phyloP scores from a whole-genome alignment of 2,888 invertebrate genomes.

The Hymenopus coronatus region DNA sequence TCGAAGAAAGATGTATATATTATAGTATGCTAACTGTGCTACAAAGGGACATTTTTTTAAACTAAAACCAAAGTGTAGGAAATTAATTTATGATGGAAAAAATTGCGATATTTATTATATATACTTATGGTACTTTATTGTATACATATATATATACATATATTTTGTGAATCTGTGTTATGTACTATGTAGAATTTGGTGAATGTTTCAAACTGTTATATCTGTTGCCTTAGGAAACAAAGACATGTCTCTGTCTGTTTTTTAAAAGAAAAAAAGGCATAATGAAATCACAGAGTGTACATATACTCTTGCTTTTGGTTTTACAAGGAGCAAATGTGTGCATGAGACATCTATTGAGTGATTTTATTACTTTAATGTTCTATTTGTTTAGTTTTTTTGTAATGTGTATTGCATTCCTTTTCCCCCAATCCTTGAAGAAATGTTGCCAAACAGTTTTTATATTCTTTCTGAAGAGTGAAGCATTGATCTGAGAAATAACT shows the following conservation, averaged over 20 bases:
- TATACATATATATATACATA: conserved; percentile 13
- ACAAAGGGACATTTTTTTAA: neutral
- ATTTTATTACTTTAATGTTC: neutral
- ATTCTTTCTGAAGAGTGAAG: neutral
- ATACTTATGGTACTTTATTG: conserved; percentile 2
- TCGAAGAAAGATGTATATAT: conserved; percentile 1
- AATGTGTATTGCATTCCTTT: neutral
- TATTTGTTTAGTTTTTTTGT: neutral
- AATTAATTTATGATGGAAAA: conserved; percentile 4
- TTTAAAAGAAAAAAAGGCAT: neutral
- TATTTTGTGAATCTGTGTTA: conserved; percentile 14
- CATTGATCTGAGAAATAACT: neutral
- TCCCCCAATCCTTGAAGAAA: neutral
- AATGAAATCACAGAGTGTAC: neutral
- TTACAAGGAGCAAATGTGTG: neutral
- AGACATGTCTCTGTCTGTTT: neutral
- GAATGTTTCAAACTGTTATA: conserved; percentile 1
- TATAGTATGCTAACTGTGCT: neutral
- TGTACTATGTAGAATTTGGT: neutral
- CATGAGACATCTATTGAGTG: neutral
- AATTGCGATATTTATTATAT: conserved; percentile 12
- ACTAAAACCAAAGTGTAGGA: conserved; percentile 1
- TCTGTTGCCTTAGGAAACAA: conserved; percentile 14
- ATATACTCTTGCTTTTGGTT: neutral
- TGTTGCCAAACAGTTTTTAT: neutral